Conservation (phyloP, 2,113 vertebrate genomes). For the Mus musculus region GRCm39 chr4:55697501-55698000, state of each 20-base stretch:
- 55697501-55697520: background rate
- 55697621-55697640: conserved; percentile 40
- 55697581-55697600: conserved; percentile 4
- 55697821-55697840: conserved; percentile 31
- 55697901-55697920: background rate
- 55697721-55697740: conserved; percentile 64
- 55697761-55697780: conserved; percentile 63
- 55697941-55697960: background rate
- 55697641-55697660: conserved; percentile 51
- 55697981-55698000: conserved; percentile 35
- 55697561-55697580: background rate
- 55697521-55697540: background rate
- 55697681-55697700: conserved; percentile 34
- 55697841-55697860: background rate
- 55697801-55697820: conserved; percentile 25
- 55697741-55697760: conserved; percentile 64
- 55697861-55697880: background rate
- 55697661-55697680: conserved; percentile 37
- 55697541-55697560: background rate
- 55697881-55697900: background rate
- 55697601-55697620: conserved; percentile 42
- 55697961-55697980: background rate
- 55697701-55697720: conserved; percentile 69
- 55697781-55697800: conserved; percentile 33
- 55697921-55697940: background rate